Conservation (phyloP, 37 sponge, comb jelly and placozoan species). For the Diacarnus erythraeanus region DNA sequence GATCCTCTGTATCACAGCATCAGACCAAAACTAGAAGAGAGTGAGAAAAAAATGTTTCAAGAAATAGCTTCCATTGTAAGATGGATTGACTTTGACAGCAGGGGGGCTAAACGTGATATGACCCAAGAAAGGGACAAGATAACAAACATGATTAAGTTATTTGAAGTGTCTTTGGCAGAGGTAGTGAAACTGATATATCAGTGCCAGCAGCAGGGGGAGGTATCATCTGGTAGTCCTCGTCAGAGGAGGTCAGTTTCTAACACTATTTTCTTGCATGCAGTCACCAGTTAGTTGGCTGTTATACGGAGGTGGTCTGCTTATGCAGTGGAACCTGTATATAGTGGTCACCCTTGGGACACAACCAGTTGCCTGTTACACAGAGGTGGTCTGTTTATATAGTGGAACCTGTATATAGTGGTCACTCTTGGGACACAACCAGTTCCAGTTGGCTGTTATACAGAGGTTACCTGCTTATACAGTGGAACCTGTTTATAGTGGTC, state of each 20-base stretch:
- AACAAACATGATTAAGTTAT: background rate
- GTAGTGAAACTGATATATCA: slow-evolving; percentile 30
- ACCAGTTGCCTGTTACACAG: too few species aligned
- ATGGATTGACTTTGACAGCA: slow-evolving; percentile 60
- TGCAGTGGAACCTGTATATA: too few species aligned
- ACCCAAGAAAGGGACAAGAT: background rate
- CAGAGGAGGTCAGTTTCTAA: slow-evolving; percentile 28
- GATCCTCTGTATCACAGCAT: slow-evolving; percentile 15
- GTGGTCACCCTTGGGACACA: too few species aligned
- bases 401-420: too few species aligned
- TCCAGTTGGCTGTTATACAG: too few species aligned
- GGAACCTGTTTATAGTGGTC: too few species aligned
- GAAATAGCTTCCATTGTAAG: slow-evolving; percentile 54
- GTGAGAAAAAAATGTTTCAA: slow-evolving; percentile 35
- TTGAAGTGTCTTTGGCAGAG: slow-evolving; percentile 26
- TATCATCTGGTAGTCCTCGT: background rate
- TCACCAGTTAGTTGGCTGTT: too few species aligned
- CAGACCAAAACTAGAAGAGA: slow-evolving; percentile 22
- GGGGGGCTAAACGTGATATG: background rate
- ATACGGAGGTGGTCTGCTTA: too few species aligned
- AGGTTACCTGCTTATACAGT: too few species aligned
- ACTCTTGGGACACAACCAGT: too few species aligned
- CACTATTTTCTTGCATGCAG: too few species aligned
- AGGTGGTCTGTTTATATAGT: too few species aligned
- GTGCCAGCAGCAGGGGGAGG: background rate